phyloP scores from a whole-genome alignment of 2,113 vertebrate genomes.

The Dipodomys stephensi region DNA sequence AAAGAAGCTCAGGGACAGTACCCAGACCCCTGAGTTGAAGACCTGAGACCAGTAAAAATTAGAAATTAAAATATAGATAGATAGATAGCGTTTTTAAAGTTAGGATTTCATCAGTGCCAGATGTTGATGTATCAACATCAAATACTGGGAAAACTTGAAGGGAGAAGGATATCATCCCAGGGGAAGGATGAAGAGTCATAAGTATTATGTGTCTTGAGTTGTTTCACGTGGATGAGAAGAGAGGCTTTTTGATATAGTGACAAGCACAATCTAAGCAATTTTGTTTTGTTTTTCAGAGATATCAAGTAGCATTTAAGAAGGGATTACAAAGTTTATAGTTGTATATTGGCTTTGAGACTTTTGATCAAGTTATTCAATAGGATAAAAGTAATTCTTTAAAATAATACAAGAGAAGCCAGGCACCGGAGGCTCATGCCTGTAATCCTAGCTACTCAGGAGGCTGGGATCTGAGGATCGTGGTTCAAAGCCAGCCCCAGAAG shows the following conservation, averaged over 20 bases:
- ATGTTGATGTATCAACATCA: neutral
- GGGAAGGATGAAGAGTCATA: neutral
- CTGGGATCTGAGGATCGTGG: too few relatives aligned
- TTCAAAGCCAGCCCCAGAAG: too few relatives aligned
- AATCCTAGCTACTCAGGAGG: too few relatives aligned
- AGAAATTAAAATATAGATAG: neutral
- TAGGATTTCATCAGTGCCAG: neutral
- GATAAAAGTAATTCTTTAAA: neutral
- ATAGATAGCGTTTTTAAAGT: neutral
- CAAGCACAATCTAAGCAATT: neutral
- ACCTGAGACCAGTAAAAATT: too few relatives aligned
- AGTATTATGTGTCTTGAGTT: neutral
- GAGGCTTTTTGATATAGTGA: neutral
- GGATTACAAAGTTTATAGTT: neutral
- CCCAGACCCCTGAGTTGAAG: too few relatives aligned
- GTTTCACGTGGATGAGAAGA: neutral
- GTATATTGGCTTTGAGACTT: neutral
- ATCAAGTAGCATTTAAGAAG: neutral
- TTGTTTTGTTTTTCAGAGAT: neutral
- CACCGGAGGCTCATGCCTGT: too few relatives aligned
- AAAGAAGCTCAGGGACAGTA: too few relatives aligned
- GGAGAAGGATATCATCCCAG: neutral
- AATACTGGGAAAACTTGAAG: neutral
- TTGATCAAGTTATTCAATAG: neutral
- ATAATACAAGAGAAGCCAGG: neutral